phyloP scores from a whole-genome alignment of 2,888 invertebrate species.

The Napeogenes inachia region DNA sequence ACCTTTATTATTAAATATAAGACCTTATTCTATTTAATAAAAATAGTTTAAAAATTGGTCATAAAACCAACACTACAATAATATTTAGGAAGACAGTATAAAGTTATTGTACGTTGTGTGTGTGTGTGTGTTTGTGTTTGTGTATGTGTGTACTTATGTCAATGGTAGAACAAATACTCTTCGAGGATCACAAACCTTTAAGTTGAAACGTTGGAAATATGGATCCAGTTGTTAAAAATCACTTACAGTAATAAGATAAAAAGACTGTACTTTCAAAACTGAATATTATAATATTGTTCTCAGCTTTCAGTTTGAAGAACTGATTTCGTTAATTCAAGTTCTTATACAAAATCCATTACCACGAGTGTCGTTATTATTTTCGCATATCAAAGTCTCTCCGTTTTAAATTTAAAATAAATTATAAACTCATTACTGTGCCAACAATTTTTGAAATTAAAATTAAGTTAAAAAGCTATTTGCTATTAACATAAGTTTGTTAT shows the following conservation, averaged over 20 bases:
- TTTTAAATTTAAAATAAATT: conserved; percentile 55
- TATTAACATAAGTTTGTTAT: neutral
- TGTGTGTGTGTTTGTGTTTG: no score
- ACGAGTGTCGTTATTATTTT: conserved; percentile 52
- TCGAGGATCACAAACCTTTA: no score
- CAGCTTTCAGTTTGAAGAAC: conserved; percentile 38
- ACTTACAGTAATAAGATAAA: conserved; percentile 4
- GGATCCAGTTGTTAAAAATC: neutral
- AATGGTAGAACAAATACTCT: no score
- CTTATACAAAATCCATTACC: conserved; percentile 51
- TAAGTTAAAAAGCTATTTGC: neutral
- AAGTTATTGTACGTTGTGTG: no score
- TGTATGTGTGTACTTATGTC: no score
- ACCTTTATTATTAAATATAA: no score
- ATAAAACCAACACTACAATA: no score
- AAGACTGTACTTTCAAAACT: conserved; percentile 25
- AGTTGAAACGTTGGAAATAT: no score
- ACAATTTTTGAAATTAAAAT: conserved; percentile 19
- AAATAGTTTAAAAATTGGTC: no score
- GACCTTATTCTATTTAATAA: no score
- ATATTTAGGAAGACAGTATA: no score
- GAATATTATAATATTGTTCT: conserved; percentile 28
- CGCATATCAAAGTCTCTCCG: conserved; percentile 38
- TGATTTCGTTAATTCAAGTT: conserved; percentile 51
- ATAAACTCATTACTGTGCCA: conserved; percentile 45